Percentiles rank a stretch among this genome's conserved stretches.
Conservation (phyloP, 1,140 invertebrate species). For the Heliconius himera region DNA sequence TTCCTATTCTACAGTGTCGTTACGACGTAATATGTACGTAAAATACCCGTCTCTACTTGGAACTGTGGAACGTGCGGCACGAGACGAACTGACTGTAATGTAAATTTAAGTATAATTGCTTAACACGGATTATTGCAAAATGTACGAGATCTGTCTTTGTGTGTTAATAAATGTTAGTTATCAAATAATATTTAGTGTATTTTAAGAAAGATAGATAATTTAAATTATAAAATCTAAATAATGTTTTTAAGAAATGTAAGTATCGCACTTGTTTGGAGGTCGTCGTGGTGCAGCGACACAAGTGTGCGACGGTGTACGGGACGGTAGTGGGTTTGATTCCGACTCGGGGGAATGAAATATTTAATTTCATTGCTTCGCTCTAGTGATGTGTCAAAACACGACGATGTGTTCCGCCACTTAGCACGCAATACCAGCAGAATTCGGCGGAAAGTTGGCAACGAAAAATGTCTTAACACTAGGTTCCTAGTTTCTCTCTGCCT, state of each 20-base stretch:
- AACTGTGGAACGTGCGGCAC: conserved; percentile 21
- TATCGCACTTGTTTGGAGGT: no score
- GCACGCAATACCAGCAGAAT: no score
- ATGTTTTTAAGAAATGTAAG: no score
- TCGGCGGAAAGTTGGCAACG: no score
- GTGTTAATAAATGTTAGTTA: not conserved
- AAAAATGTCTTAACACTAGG: no score
- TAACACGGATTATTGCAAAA: conserved; percentile 23
- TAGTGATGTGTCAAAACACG: not conserved
- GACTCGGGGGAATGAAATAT: not conserved
- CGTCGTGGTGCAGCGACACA: no score
- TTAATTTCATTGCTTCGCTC: not conserved
- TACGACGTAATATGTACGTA: conserved; percentile 17
- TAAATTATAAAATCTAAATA: no score
- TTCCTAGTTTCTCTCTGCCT: no score
- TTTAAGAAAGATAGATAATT: not conserved
- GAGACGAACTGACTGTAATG: conserved; percentile 27
- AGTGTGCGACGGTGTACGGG: not conserved
- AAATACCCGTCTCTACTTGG: conserved; percentile 20
- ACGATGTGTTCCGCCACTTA: no score
- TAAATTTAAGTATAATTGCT: conserved; percentile 24
- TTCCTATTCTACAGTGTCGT: conserved; percentile 2
- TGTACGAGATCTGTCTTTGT: conserved; percentile 8
- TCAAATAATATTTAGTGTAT: not conserved
- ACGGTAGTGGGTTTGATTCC: not conserved